Evolutionary conservation across 2,888 invertebrate genomes (phyloP), one percentile per base, ranked within the genome.

Genomic region (Dicyrtomina minuta): DNA sequence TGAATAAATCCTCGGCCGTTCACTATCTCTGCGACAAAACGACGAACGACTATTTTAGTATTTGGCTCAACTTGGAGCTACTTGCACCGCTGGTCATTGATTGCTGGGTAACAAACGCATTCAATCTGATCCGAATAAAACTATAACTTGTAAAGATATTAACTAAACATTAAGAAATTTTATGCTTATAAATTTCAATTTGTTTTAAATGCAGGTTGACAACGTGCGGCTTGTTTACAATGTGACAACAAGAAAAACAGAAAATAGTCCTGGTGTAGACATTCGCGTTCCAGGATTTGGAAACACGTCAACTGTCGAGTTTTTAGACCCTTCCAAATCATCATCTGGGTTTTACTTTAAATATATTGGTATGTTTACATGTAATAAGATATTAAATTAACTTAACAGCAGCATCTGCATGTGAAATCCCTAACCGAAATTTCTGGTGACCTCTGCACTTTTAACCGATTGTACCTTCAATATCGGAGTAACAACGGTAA

Each of bases 61-160:
- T 99, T 72, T 99, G 99, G 99, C 84, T 99, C 17, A 97, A 98
- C 82, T 83, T 98, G 76, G 94, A 96, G 81, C 84, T 93, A 6
- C 85, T 99, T 3, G 90, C 94, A 2, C 95, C 97, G 5, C 84
- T 90, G 44, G 88, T 93, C 26, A 91, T 98, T 70, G 96, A 97
- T 81, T 99, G 99, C 82, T 97, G 94, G 91, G 88, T 88, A 81
- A 77, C 80, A n/a, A n/a, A n/a, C n/a, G n/a, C n/a, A n/a, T n/a
- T n/a, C n/a, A n/a, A n/a, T n/a, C n/a, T n/a, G n/a, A n/a, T n/a
- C n/a, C n/a, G n/a, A n/a, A n/a, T n/a, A n/a, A n/a, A n/a, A n/a
- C n/a, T n/a, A n/a, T n/a, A n/a, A n/a, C n/a, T n/a, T n/a, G n/a
- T n/a, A n/a, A n/a, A n/a, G n/a, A n/a, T n/a, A n/a, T n/a, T n/a